Base-by-base conservation (phyloP, 30 jellyfish, hydroid and myxozoan species). In the Catostylus mosaicus region DNA sequence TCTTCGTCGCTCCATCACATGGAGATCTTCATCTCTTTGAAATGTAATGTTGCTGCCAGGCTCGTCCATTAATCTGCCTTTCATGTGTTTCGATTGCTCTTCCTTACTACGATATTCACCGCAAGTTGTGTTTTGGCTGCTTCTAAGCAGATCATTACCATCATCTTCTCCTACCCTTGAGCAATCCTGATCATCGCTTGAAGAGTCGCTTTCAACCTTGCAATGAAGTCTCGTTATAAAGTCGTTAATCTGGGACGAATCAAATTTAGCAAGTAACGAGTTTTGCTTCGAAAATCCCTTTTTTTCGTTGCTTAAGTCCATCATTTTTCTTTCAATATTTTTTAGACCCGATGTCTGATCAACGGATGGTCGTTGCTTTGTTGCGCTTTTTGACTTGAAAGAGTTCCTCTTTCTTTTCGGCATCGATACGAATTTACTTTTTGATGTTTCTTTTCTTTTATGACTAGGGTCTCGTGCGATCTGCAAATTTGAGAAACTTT, bases 1-100 rank as follows among this genome's bases (percentile, higher is more conserved):
- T 24, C 84, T 45, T n/a, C 70, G 84, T 43, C 71, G 47, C 29
- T 32, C 47, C 16, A n/a, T n/a, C n/a, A n/a, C n/a, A n/a, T n/a
- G n/a, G n/a, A n/a, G n/a, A 1, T 30, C 3, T n/a, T 22, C 48
- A n/a, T 62, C 75, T 5, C 67, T n/a, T n/a, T n/a, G n/a, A n/a
- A n/a, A n/a, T n/a, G n/a, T n/a, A n/a, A n/a, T n/a, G n/a, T n/a
- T n/a, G n/a, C n/a, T n/a, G n/a, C n/a, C n/a, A n/a, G n/a, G n/a
- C n/a, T n/a, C n/a, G n/a, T n/a, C n/a, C n/a, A n/a, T n/a, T n/a
- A n/a, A n/a, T n/a, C n/a, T n/a, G n/a, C n/a, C n/a, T n/a, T n/a
- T n/a, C n/a, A n/a, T n/a, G n/a, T n/a, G n/a, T n/a, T n/a, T 50
- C 24, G 24, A 16, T 10, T 50, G 14, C 20, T 50, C 63, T 4